phyloP scores from a whole-genome alignment of 2,797 vertebrate genomes.

The Alosa sapidissima region DNA sequence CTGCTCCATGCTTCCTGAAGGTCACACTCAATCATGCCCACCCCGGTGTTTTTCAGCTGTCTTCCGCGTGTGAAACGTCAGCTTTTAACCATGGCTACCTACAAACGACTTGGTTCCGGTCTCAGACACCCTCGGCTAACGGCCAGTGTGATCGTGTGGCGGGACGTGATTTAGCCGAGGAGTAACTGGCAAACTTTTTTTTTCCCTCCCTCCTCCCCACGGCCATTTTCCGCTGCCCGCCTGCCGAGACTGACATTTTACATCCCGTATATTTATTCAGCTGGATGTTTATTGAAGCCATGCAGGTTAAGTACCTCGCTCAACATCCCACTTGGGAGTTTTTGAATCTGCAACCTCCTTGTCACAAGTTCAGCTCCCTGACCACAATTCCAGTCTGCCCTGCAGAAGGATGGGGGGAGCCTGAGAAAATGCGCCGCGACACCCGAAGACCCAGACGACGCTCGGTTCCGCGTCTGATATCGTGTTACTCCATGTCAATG shows the following conservation, averaged over 20 bases:
- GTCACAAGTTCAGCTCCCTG: conserved; percentile 79
- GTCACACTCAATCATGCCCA: conserved; percentile 18
- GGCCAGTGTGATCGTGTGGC: background rate
- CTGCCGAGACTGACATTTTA: conserved; percentile 70
- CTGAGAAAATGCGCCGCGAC: conserved; percentile 68
- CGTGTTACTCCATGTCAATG: conserved; percentile 76
- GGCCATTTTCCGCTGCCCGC: conserved; percentile 37
- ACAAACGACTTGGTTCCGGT: background rate
- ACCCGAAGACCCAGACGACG: conserved; percentile 55
- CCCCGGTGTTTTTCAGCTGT: background rate
- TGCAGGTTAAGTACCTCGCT: conserved; percentile 78
- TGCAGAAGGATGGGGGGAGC: conserved; percentile 72
- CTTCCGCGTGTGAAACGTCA: background rate
- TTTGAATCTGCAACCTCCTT: conserved; percentile 74
- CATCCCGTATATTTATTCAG: conserved; percentile 78
- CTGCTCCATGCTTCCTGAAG: conserved; percentile 20
- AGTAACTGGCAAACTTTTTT: background rate
- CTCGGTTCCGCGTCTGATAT: conserved; percentile 74
- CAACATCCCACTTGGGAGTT: conserved; percentile 75
- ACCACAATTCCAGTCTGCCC: conserved; percentile 76
- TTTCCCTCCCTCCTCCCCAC: conserved; percentile 22
- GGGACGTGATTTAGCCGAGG: background rate
- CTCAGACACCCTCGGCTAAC: conserved; percentile 6
- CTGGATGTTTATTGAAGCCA: conserved; percentile 73
- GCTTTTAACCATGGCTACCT: conserved; percentile 8